Percentiles rank a stretch among this genome's conserved stretches.
phyloP scores from a whole-genome alignment of 2,113 vertebrate genomes.

The Hyperopisus bebe region DNA sequence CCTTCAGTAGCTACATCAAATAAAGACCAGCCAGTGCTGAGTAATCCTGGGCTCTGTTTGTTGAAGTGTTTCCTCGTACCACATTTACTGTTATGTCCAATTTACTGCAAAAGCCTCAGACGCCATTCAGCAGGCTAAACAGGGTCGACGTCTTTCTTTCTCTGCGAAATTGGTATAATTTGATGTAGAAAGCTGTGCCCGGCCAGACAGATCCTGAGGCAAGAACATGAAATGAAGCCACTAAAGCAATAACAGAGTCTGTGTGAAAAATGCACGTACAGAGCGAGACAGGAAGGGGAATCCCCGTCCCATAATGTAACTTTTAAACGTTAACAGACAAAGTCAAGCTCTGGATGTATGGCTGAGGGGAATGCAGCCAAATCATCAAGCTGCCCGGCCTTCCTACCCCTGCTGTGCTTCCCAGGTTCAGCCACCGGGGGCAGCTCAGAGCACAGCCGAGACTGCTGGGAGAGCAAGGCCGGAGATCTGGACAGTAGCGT shows the following conservation, averaged over 20 bases:
- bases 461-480: neutral
- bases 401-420: neutral
- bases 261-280: neutral
- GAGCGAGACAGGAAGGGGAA: neutral
- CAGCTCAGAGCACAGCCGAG: neutral
- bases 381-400: neutral
- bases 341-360: neutral
- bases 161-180: conserved; percentile 69
- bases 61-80: conserved; percentile 68
- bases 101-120: conserved; percentile 61
- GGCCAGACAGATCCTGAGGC: conserved; percentile 33
- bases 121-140: conserved; percentile 49
- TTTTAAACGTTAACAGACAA: no score
- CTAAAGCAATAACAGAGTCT: no score
- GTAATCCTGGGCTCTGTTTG: conserved; percentile 60
- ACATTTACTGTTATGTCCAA: conserved; percentile 67
- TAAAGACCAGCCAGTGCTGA: conserved; percentile 49
- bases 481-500: neutral
- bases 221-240: conserved; percentile 27
- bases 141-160: conserved; percentile 65
- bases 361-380: neutral
- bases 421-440: neutral
- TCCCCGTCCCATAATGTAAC: neutral
- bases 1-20: neutral
- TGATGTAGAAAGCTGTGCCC: conserved; percentile 47